Evolutionary conservation across 2,797 vertebrate genomes (phyloP).

Genomic region (Sus cebifrons): DNA sequence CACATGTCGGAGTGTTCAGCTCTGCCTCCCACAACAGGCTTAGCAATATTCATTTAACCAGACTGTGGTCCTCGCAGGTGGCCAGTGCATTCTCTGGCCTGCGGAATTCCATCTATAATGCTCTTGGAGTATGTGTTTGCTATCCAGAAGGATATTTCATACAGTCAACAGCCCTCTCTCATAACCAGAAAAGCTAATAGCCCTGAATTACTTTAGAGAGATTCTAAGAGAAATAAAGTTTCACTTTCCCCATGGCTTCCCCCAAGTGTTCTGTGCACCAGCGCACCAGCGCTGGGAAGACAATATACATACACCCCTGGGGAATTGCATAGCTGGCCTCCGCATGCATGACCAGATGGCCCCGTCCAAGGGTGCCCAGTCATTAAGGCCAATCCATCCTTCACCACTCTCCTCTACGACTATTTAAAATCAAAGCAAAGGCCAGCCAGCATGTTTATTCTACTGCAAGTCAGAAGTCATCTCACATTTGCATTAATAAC

Average conservation of each 20-base stretch:
- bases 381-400: background rate
- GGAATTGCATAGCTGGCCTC: fast-evolving
- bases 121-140: background rate
- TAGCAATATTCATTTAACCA: background rate
- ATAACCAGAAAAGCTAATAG: background rate
- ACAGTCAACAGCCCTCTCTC: background rate
- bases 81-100: background rate
- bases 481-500: slow-evolving; percentile 30
- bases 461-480: slow-evolving; percentile 37
- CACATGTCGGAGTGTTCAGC: background rate
- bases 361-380: background rate
- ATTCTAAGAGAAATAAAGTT: background rate
- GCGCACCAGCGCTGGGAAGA: background rate
- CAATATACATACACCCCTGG: fast-evolving
- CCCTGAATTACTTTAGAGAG: background rate
- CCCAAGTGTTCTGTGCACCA: background rate
- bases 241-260: fast-evolving
- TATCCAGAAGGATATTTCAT: background rate
- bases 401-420: background rate
- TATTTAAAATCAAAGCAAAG: slow-evolving; percentile 45
- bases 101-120: background rate
- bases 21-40: background rate
- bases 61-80: background rate
- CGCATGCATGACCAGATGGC: fast-evolving
- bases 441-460: background rate